phyloP scores from a whole-genome alignment of 2,113 vertebrate genomes.

The Naja naja region DNA sequence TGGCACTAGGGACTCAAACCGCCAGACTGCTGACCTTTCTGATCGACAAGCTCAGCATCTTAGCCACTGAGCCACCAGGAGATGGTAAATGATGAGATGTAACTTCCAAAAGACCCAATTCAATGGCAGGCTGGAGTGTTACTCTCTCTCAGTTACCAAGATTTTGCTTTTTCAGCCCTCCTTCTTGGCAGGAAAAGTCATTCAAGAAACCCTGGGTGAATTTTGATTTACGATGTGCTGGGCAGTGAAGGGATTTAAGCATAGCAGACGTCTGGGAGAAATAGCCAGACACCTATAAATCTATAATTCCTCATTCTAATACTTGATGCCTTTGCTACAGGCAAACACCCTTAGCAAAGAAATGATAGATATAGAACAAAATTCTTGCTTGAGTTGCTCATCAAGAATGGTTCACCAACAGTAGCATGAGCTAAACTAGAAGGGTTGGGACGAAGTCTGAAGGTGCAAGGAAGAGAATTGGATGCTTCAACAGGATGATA shows the following conservation, averaged over 20 bases:
- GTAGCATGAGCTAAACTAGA: neutral
- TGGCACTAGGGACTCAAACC: too few relatives aligned
- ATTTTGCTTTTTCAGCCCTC: neutral
- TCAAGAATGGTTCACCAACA: slow-evolving; percentile 20
- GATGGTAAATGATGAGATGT: too few relatives aligned
- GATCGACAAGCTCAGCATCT: too few relatives aligned
- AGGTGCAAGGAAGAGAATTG: slow-evolving; percentile 25
- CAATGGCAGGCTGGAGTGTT: neutral
- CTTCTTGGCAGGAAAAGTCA: neutral
- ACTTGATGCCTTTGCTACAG: slow-evolving; percentile 9
- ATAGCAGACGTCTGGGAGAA: neutral
- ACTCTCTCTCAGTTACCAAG: neutral
- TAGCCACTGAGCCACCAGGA: too few relatives aligned
- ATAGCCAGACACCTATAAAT: slow-evolving; percentile 27
- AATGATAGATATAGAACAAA: slow-evolving; percentile 25
- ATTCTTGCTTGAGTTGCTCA: neutral
- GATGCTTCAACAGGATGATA: slow-evolving; percentile 34
- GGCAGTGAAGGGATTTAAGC: neutral
- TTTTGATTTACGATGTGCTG: neutral
- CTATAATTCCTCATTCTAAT: slow-evolving; percentile 18
- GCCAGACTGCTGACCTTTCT: too few relatives aligned
- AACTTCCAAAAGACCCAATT: neutral
- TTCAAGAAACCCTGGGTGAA: neutral
- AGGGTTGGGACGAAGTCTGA: neutral
- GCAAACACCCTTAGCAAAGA: slow-evolving; percentile 47